Evolutionary conservation across 2,888 invertebrate genomes (phyloP), one percentile per base, ranked within the genome.

Genomic region (Sarcophaga caerulescens): DNA sequence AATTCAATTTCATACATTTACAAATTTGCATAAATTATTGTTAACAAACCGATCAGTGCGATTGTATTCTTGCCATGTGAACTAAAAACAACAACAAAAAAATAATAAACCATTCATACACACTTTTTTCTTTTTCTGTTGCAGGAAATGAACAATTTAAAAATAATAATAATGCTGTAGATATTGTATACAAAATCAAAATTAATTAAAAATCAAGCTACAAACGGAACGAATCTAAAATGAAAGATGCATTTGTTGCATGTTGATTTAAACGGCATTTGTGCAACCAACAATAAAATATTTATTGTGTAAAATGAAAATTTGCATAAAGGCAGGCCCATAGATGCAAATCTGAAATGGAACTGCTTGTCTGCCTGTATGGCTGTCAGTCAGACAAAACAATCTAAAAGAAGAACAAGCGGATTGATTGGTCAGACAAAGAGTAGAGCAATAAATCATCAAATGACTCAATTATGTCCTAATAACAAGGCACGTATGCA

Each of bases 191-290:
- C n/a, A n/a, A n/a, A 84, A 84, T 84, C 84, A 79, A 75, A 84
- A 84, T 84, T 84, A 79, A 79, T 84, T 75, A 80, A 75, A 80
- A 84, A 84, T 74, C 79, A 80, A 79, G 84, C 75, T 47, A 80
- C 70, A 75, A 74, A 84, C 57, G 35, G 35, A 35, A 14, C 17
- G 52, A 52, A 52, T 52, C 52, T 17, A 52, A 52, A 52, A 52
- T 52, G 44, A 57, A 80, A 84, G 75, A 84, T 84, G 69, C 75
- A 84, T 84, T 79, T 79, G 47, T 79, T 59, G 21, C 57, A 84
- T 63, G 83, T 83, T 77, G 71, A 60, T 82, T 66, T 71, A 63
- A 62, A 79, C n/a, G 57, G 10, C 23, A 66, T 81, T 65, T 52
- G 52, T 52, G 52, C 17, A 52, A 52, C 52, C 12, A 52, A 52